Conservation (phyloP, 2,113 vertebrate species). For the Ammospiza nelsoni region DNA sequence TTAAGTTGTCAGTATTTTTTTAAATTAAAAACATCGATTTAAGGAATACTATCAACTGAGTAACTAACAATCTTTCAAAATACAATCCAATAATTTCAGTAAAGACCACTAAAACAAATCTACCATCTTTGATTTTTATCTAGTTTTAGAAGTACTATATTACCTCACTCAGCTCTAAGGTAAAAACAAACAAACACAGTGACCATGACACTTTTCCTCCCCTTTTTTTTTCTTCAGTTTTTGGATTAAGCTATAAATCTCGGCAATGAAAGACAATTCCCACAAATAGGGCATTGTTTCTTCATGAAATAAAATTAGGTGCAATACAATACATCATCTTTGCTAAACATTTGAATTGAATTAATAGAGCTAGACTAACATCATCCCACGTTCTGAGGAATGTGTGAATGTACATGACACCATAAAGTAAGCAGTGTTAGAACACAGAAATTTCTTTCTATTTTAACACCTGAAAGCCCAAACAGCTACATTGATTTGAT, state of each 20-base stretch:
- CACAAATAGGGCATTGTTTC: background rate
- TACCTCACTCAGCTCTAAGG: background rate
- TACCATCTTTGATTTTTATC: background rate
- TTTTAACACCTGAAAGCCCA: background rate
- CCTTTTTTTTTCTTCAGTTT: background rate
- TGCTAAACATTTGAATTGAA: background rate
- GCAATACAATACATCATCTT: background rate
- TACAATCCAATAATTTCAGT: background rate
- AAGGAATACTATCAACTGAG: background rate
- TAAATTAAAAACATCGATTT: background rate
- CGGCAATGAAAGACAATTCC: background rate
- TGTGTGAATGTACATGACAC: background rate
- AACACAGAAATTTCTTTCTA: background rate
- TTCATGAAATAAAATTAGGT: background rate
- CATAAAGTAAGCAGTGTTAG: background rate
- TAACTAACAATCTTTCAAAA: background rate
- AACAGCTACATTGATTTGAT: background rate
- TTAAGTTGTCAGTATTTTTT: background rate
- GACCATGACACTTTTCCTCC: rapidly evolving
- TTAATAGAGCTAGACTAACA: background rate
- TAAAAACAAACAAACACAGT: background rate
- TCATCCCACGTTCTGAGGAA: background rate
- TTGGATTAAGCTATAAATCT: background rate
- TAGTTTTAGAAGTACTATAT: background rate
- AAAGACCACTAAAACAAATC: background rate